Base-by-base conservation (phyloP, 2,888 invertebrate genomes). In the Eupithecia dodoneata region DNA sequence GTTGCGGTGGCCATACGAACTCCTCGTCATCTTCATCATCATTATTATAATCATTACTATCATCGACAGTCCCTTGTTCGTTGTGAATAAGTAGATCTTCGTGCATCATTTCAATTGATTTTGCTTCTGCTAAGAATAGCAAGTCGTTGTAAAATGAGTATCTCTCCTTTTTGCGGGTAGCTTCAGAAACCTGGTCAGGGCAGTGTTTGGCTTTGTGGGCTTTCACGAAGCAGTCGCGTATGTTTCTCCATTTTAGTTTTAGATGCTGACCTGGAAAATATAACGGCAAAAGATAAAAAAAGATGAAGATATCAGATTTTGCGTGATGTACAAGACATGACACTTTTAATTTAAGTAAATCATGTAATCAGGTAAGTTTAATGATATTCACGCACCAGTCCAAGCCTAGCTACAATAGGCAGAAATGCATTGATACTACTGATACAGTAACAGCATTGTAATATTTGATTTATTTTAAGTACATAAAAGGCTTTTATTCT, bases 171-270 rank as follows among this genome's bases (percentile, higher is more conserved):
- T 75, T n/a, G 2, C n/a, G 5, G 5, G 65, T 45, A 2, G 44
- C 63, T 63, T 63, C 63, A 12, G 63, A 63, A 10, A 63, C 63
- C 12, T 63, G 30, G 4, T 9, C 47, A 0, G 66, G 55, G 42
- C 41, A 18, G 30, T 55, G 65, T 41, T 45, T 76, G 4, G 73
- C 69, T 71, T 73, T 80, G 52, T 79, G 76, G 3, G 78, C 72
- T 63, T 80, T 81, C 6, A 79, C 74, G 10, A 81, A 82, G 18
- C 67, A 75, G 65, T 76, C 76, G 6, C 79, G 75, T 45, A 81
- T 74, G 45, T 78, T 81, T 70, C 79, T 73, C 78, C 79, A 81
- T 74, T 79, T 81, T 13, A 71, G 74, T 15, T 74, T 76, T 7
- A 80, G 75, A 41, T 74, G 71, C 10, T 13, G 66, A 10, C 66